These are phyloP conservation scores for Coilia nasus DNA, from an alignment of 2,797 vertebrate species.

Conservation along the genomic window DNA sequence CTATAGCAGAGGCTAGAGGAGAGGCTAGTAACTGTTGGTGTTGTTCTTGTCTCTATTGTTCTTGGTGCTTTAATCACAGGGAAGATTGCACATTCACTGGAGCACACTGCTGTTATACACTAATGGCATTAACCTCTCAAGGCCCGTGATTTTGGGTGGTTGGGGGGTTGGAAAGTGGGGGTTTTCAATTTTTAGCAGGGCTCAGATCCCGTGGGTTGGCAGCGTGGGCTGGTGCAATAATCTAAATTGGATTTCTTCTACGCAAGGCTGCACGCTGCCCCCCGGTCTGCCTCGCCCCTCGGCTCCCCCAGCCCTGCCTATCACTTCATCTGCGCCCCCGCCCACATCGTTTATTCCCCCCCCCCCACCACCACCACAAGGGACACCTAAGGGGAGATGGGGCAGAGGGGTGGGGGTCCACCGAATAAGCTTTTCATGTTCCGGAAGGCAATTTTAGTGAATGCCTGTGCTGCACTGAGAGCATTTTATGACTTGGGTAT, in stretches of 20 bases:
- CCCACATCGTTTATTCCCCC: slow-evolving; percentile 30
- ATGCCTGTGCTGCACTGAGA: neutral
- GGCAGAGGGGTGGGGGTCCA: neutral
- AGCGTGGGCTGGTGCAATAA: slow-evolving; percentile 45
- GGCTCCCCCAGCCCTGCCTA: slow-evolving; percentile 41
- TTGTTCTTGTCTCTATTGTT: neutral
- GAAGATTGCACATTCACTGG: slow-evolving; percentile 41
- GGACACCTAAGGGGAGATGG: neutral
- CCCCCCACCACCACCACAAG: neutral
- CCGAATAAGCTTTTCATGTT: neutral
- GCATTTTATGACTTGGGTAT: too few relatives aligned
- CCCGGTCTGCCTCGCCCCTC: slow-evolving; percentile 18
- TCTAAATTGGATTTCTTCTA: slow-evolving; percentile 59
- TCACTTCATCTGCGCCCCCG: slow-evolving; percentile 45
- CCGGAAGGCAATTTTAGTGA: neutral
- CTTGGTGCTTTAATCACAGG: slow-evolving; percentile 38
- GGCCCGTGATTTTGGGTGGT: slow-evolving; percentile 36
- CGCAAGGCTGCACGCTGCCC: slow-evolving; percentile 44
- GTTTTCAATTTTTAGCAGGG: slow-evolving; percentile 36
- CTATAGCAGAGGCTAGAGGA: too few relatives aligned
- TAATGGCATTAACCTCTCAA: slow-evolving; percentile 44
- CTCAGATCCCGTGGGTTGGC: slow-evolving; percentile 43
- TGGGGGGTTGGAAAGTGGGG: neutral
- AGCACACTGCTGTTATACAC: slow-evolving; percentile 37
- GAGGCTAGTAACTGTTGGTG: too few relatives aligned